These are phyloP conservation scores for Piaya cayana DNA, from an alignment of 2,113 vertebrate species.

Conservation along the genomic window DNA sequence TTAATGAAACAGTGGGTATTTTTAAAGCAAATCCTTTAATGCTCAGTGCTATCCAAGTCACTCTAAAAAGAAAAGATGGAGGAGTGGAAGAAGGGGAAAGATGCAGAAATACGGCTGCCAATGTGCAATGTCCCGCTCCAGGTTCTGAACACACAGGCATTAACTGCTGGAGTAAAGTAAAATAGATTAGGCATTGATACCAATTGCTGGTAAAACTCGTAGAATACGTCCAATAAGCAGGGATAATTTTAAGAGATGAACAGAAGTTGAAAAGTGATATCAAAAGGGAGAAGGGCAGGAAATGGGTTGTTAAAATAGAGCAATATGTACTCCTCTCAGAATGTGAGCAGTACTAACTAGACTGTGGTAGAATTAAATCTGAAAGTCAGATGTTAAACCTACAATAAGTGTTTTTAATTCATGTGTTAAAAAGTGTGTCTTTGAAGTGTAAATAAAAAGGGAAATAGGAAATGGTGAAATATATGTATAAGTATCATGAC, in stretches of 20 bases:
- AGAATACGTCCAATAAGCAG: neutral
- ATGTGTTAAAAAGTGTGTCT: neutral
- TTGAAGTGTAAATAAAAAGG: neutral
- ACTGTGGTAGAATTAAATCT: neutral
- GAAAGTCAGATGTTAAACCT: neutral
- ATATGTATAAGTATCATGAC: neutral
- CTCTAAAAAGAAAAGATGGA: neutral
- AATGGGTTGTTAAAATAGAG: neutral
- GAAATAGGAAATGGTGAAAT: neutral
- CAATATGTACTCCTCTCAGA: neutral
- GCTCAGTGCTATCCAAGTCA: neutral
- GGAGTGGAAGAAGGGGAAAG: neutral
- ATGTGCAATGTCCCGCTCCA: neutral
- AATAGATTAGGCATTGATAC: neutral
- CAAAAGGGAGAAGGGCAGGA: neutral
- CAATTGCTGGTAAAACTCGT: neutral
- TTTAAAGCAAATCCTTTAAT: neutral
- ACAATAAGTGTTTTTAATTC: neutral
- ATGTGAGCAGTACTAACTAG: neutral
- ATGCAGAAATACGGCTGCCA: neutral
- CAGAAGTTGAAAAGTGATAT: neutral
- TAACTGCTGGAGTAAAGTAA: neutral
- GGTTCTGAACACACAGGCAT: neutral
- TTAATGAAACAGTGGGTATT: neutral
- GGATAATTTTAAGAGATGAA: neutral